Percentiles rank a stretch among this genome's conserved stretches.
These are phyloP conservation scores for Quiscalus mexicanus DNA, from an alignment of 2,113 vertebrate genomes.

Conservation along the genomic window DNA sequence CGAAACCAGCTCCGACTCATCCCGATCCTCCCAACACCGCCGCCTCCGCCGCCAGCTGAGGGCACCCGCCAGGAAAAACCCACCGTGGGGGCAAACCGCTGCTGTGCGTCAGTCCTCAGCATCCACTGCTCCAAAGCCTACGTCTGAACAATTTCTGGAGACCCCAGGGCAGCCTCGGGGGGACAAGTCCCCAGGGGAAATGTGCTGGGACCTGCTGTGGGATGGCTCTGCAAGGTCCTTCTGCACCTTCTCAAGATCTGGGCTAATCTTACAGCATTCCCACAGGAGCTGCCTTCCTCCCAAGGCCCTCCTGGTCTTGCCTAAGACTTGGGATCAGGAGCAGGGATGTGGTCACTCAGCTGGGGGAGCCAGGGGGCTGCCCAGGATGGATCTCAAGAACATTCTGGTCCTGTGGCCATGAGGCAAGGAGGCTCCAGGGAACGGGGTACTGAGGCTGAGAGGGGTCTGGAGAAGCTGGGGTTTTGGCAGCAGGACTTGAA, in stretches of 20 bases:
- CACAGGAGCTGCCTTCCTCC: neutral
- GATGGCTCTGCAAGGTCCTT: neutral
- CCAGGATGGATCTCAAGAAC: neutral
- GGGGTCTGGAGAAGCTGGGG: neutral
- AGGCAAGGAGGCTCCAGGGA: neutral
- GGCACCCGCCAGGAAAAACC: neutral
- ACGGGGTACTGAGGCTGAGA: neutral
- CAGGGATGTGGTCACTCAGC: neutral
- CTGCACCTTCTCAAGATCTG: neutral
- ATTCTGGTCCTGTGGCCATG: neutral
- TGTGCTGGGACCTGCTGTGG: neutral
- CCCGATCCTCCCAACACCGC: neutral
- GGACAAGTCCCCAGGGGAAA: accelerated
- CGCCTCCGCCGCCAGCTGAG: neutral
- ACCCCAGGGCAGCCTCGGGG: accelerated
- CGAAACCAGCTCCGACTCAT: neutral
- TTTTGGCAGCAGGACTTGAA: neutral
- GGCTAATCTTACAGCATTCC: neutral
- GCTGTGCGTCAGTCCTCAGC: neutral
- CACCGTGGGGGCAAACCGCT: neutral
- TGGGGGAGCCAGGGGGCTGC: neutral
- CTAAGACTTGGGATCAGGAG: neutral
- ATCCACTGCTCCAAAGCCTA: neutral
- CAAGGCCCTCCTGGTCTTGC: neutral
- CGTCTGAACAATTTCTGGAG: neutral